phyloP scores from a whole-genome alignment of 92 coral and sea anemone genomes.

The Phenganax subtilis region DNA sequence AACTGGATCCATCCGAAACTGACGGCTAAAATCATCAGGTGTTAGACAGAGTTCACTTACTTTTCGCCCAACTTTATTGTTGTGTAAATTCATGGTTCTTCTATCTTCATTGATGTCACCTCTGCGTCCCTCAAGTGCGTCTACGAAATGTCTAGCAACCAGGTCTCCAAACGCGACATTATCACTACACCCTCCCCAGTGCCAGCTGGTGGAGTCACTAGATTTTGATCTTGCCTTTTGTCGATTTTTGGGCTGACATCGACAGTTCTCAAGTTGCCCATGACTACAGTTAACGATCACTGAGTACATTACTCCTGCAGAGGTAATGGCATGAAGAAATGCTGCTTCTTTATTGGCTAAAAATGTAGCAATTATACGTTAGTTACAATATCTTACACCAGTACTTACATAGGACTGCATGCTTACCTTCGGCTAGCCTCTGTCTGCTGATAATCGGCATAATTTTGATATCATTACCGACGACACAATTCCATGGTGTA shows the following conservation, averaged over 20 bases:
- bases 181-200: slow-evolving; percentile 85
- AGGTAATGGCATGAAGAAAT: slow-evolving; percentile 65
- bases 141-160: slow-evolving; percentile 67
- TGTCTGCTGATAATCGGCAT: slow-evolving; percentile 59
- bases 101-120: slow-evolving; percentile 46
- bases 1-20: too few species aligned
- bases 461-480: slow-evolving; percentile 37
- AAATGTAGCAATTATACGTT: background rate
- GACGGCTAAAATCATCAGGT: too few species aligned
- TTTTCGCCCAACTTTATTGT: slow-evolving; percentile 89
- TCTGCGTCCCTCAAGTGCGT: slow-evolving; percentile 49
- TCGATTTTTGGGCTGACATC: slow-evolving; percentile 44
- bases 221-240: slow-evolving; percentile 33
- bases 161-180: slow-evolving; percentile 71
- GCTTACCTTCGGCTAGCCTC: slow-evolving; percentile 60
- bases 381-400: background rate
- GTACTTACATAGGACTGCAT: background rate
- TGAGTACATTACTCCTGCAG: slow-evolving; percentile 65
- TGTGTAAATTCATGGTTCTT: slow-evolving; percentile 60
- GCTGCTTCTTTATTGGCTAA: slow-evolving; percentile 69
- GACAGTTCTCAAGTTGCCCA: slow-evolving; percentile 63
- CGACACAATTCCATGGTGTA: slow-evolving; percentile 65
- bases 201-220: background rate
- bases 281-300: slow-evolving; percentile 56
- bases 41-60: slow-evolving; percentile 36